phyloP scores from a whole-genome alignment of 2,797 vertebrate genomes.

The Kryptopterus vitreolus region DNA sequence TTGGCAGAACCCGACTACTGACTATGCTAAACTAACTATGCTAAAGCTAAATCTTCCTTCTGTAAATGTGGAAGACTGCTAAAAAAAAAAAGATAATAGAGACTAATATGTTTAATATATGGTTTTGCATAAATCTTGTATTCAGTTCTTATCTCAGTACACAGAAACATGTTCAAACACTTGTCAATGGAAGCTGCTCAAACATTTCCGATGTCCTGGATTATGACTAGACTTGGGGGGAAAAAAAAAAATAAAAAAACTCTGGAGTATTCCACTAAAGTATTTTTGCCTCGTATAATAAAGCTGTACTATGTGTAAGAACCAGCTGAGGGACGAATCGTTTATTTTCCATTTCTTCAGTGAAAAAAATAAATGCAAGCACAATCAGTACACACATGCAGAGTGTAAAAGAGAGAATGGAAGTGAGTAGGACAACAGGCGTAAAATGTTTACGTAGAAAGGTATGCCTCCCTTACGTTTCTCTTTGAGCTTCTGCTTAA shows the following conservation, averaged over 20 bases:
- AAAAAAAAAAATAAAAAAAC: no score
- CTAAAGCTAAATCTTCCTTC: background rate
- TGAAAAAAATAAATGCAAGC: slow-evolving; percentile 83
- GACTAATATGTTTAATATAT: background rate
- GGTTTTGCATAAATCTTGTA: background rate
- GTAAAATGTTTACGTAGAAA: slow-evolving; percentile 68
- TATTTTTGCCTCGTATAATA: background rate
- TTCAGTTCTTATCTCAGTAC: slow-evolving; percentile 4
- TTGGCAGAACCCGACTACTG: background rate
- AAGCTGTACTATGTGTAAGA: background rate
- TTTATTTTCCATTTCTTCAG: slow-evolving; percentile 58
- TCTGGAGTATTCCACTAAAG: background rate
- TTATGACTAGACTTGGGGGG: background rate
- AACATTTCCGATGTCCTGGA: background rate
- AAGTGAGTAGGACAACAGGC: slow-evolving; percentile 57
- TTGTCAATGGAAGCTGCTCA: background rate
- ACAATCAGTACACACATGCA: slow-evolving; percentile 76
- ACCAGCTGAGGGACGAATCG: background rate
- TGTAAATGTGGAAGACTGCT: background rate
- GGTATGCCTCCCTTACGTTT: slow-evolving; percentile 87
- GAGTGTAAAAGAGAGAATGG: slow-evolving; percentile 54
- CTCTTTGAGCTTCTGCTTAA: slow-evolving; percentile 98
- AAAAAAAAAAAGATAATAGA: background rate
- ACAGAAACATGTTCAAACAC: background rate
- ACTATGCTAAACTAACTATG: no score